Evolutionary conservation across 2,113 vertebrate genomes (phyloP).

Genomic region (Casuarius casuarius): DNA sequence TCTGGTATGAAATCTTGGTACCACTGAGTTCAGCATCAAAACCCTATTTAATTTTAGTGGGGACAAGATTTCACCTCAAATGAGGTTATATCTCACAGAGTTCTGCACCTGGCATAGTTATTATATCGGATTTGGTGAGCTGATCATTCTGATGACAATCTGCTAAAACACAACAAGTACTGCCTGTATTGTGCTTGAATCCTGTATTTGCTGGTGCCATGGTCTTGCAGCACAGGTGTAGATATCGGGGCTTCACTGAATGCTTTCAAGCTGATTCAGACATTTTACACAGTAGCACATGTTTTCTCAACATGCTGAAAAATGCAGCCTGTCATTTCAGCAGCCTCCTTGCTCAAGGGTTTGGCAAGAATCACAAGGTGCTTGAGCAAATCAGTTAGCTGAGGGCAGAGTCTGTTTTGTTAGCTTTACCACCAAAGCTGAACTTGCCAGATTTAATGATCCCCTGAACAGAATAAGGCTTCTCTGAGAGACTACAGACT

Average conservation of each 20-base stretch:
- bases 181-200: background rate
- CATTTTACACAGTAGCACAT: background rate
- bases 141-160: background rate
- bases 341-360: background rate
- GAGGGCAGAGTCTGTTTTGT: background rate
- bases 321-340: background rate
- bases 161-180: background rate
- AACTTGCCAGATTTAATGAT: background rate
- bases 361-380: background rate
- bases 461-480: background rate
- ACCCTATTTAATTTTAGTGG: background rate
- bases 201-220: background rate
- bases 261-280: background rate
- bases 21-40: background rate
- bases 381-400: background rate
- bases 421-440: rapidly evolving
- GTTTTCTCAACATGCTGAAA: background rate
- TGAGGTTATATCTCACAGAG: background rate
- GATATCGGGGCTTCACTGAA: rapidly evolving
- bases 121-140: background rate
- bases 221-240: background rate
- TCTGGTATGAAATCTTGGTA: constrained; percentile 17
- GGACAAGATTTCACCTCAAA: background rate
- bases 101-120: background rate
- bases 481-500: background rate